Percentiles rank a stretch among this genome's conserved stretches.
phyloP scores from a whole-genome alignment of 2,113 vertebrate species.

The Quiscalus mexicanus region DNA sequence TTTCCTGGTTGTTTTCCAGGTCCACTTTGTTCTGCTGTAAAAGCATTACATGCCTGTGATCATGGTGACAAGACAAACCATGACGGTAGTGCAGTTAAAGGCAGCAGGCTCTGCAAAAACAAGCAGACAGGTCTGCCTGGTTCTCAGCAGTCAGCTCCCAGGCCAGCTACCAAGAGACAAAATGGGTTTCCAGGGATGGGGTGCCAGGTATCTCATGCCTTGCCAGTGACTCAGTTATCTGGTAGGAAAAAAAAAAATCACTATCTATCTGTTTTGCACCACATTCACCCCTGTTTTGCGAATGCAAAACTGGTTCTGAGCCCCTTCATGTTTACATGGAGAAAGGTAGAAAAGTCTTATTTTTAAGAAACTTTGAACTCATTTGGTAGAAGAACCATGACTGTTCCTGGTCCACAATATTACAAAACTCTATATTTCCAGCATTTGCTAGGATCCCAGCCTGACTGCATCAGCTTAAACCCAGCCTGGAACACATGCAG shows the following conservation, averaged over 20 bases:
- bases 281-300: neutral
- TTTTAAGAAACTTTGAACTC: neutral
- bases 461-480: neutral
- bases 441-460: neutral
- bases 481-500: neutral
- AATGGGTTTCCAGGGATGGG: neutral
- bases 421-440: neutral
- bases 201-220: neutral
- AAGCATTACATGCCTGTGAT: conserved; percentile 16
- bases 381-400: rapidly evolving
- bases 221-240: neutral
- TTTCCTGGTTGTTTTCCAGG: conserved; percentile 38
- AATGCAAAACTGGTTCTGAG: neutral
- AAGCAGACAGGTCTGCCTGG: neutral
- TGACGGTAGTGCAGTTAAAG: neutral
- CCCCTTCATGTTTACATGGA: neutral
- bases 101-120: neutral
- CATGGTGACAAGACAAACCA: conserved; percentile 9
- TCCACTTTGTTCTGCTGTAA: neutral
- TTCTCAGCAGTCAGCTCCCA: neutral
- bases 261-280: neutral
- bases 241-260: neutral
- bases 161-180: neutral
- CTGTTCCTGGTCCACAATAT: neutral
- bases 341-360: neutral